phyloP scores from a whole-genome alignment of 1,140 invertebrate genomes.

The Sesamia nonagrioides region DNA sequence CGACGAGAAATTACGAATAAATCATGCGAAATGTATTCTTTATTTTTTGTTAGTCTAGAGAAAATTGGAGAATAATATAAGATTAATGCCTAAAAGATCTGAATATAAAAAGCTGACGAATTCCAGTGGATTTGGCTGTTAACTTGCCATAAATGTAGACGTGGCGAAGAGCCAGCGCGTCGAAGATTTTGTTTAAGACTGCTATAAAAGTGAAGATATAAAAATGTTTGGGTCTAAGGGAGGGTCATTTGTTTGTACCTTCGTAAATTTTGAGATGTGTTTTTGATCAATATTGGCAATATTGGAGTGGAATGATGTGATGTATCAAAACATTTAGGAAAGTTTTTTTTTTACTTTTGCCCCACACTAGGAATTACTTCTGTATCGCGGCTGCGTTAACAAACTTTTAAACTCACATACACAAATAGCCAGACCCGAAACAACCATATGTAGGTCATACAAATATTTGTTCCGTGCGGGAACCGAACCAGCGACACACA shows the following conservation, averaged over 20 bases:
- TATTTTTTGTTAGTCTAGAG: slow-evolving; percentile 22
- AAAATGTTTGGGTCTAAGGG: background rate
- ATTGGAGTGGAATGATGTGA: too few relatives aligned
- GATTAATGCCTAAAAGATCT: slow-evolving; percentile 12
- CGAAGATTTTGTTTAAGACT: slow-evolving; percentile 8
- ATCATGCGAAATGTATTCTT: slow-evolving; percentile 13
- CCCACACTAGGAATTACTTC: too few relatives aligned
- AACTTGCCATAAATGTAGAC: slow-evolving; percentile 28
- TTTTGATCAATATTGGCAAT: background rate
- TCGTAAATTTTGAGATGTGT: background rate
- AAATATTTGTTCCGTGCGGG: too few relatives aligned
- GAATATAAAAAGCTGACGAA: background rate
- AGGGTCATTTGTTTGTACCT: background rate
- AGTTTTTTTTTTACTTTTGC: too few relatives aligned
- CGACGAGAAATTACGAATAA: slow-evolving; percentile 17
- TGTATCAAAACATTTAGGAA: too few relatives aligned
- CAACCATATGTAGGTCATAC: too few relatives aligned
- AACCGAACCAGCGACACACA: too few relatives aligned
- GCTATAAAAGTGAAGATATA: slow-evolving; percentile 13
- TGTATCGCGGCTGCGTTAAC: too few relatives aligned
- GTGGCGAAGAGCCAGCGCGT: slow-evolving; percentile 7
- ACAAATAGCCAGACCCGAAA: too few relatives aligned
- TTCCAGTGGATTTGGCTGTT: background rate
- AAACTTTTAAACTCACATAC: too few relatives aligned
- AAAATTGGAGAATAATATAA: slow-evolving; percentile 5